phyloP scores from a whole-genome alignment of 2,888 invertebrate species.

The Ennomos quercinarius region DNA sequence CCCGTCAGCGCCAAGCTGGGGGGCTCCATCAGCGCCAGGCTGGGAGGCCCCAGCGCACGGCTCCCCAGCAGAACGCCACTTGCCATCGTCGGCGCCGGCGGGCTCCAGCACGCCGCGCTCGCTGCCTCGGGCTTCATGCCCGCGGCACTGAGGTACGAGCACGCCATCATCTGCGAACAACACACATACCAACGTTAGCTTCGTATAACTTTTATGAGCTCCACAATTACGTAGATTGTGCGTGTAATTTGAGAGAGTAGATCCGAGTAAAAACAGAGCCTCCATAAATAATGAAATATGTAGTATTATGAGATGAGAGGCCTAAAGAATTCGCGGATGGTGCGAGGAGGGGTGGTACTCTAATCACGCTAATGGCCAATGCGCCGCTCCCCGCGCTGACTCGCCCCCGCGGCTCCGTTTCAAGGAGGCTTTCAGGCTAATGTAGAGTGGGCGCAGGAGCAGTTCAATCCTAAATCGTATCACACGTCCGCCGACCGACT shows the following conservation, averaged over 20 bases:
- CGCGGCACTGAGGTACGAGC: constrained; percentile 77
- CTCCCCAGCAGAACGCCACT: constrained; percentile 58
- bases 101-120: constrained; percentile 72
- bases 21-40: constrained; percentile 10
- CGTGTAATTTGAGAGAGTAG: constrained; percentile 72
- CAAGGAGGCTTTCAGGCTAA: constrained; percentile 79
- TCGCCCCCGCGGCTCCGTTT: constrained; percentile 44
- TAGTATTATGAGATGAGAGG: constrained; percentile 83
- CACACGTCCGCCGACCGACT: constrained; percentile 60
- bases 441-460: constrained; percentile 74
- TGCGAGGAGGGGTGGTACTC: constrained; percentile 65
- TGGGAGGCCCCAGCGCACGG: not conserved
- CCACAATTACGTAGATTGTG: constrained; percentile 64
- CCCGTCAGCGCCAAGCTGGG: constrained; percentile 7
- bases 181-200: constrained; percentile 23
- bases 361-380: constrained; percentile 86
- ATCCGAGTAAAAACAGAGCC: constrained; percentile 68
- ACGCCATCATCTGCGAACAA: constrained; percentile 83
- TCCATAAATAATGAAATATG: constrained; percentile 85
- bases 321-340: constrained; percentile 79
- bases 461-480: constrained; percentile 73
- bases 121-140: constrained; percentile 62
- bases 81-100: constrained; percentile 53
- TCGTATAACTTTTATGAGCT: constrained; percentile 32
- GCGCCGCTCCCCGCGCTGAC: constrained; percentile 64